Conservation (phyloP, 2,113 vertebrate genomes). For the Macroglossus sobrinus region DNA sequence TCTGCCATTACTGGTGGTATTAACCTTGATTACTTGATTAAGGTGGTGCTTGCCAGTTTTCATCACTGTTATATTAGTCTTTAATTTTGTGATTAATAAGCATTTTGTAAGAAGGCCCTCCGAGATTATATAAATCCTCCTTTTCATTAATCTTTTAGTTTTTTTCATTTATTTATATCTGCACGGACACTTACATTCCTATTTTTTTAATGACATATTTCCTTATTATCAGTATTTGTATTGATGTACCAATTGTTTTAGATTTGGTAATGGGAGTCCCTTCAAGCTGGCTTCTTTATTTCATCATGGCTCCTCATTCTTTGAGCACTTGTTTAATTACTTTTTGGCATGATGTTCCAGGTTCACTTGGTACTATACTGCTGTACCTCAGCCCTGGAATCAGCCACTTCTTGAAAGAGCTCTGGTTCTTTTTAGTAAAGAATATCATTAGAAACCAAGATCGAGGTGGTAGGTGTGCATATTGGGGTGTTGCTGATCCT, state of each 20-base stretch:
- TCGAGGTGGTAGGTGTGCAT: background rate
- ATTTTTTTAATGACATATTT: background rate
- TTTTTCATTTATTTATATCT: background rate
- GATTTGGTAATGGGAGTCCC: background rate
- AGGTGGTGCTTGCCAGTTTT: background rate
- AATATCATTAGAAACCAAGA: background rate
- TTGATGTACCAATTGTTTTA: background rate
- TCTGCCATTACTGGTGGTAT: background rate
- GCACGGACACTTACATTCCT: background rate
- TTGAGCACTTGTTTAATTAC: background rate
- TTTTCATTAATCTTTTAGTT: background rate
- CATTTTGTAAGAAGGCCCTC: background rate
- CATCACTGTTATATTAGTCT: background rate
- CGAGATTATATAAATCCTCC: background rate
- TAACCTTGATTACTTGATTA: constrained; percentile 4
- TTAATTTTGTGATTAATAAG: background rate
- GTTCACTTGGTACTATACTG: background rate
- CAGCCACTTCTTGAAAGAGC: background rate
- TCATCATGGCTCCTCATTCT: background rate
- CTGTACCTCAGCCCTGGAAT: background rate
- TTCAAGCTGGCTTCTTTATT: background rate
- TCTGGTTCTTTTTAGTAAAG: background rate
- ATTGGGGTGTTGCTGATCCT: background rate
- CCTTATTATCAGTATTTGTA: background rate
- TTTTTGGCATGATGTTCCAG: background rate